Evolutionary conservation across 2,797 vertebrate species (phyloP).

Genomic region (Steatocranus sp.): DNA sequence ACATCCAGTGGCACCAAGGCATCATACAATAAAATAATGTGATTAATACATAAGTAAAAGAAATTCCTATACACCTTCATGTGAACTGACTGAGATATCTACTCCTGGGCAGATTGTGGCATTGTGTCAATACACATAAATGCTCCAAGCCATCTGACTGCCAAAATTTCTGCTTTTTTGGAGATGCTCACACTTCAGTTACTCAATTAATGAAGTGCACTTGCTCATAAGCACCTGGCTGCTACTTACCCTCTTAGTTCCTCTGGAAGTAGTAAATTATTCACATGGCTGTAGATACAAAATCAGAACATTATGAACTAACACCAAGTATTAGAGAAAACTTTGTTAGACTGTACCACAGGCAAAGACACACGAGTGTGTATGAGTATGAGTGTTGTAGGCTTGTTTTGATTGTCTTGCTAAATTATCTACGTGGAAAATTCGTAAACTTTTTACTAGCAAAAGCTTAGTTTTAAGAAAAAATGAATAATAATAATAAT

Average conservation of each 20-base stretch:
- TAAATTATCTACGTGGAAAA: not conserved
- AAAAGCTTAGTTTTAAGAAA: not conserved
- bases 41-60: no score
- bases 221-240: not conserved
- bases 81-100: not conserved
- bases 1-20: no score
- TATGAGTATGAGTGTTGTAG: not conserved
- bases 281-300: not conserved
- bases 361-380: not conserved
- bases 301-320: not conserved
- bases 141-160: not conserved
- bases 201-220: not conserved
- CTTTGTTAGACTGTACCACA: not conserved
- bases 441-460: not conserved
- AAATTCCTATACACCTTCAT: no score
- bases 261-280: not conserved
- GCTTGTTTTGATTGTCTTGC: not conserved
- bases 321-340: not conserved
- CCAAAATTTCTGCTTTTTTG: not conserved
- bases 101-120: not conserved
- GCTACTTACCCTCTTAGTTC: not conserved
- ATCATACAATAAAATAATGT: no score
- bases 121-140: not conserved
- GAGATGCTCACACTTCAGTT: not conserved
- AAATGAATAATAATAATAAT: not conserved